These are phyloP conservation scores for Ammospiza nelsoni DNA, from an alignment of 2,113 vertebrate species.

Conservation along the genomic window DNA sequence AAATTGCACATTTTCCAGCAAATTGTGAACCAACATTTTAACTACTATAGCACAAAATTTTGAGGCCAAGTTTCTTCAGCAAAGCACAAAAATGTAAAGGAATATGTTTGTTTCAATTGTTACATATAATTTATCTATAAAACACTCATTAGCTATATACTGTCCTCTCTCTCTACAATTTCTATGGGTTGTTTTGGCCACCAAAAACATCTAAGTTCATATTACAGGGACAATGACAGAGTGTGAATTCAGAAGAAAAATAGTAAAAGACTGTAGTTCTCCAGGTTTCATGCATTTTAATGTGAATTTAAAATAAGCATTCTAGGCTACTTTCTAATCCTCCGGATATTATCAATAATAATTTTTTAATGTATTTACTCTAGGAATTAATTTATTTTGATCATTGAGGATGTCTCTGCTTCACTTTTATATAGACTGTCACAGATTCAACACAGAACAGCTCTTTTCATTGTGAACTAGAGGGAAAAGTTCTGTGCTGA, in stretches of 20 bases:
- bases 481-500: background rate
- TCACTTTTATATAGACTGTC: background rate
- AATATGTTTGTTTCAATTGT: background rate
- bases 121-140: background rate
- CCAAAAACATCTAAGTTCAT: background rate
- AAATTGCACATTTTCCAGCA: background rate
- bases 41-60: background rate
- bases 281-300: background rate
- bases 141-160: background rate
- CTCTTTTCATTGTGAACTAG: background rate
- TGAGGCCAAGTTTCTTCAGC: background rate
- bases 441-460: background rate
- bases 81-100: background rate
- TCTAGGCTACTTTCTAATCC: background rate
- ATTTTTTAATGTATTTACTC: background rate
- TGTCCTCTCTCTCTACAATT: background rate
- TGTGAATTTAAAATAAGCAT: background rate
- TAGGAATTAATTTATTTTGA: background rate
- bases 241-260: background rate
- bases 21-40: background rate
- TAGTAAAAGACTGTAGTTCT: background rate
- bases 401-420: background rate
- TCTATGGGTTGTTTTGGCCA: background rate
- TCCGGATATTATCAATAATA: background rate
- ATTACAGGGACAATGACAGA: background rate